A percentile compares a stretch with the other conserved stretches of the same genome.
These are phyloP conservation scores for Anodontia alba DNA, from an alignment of 2,888 invertebrate genomes.

Conservation along the genomic window DNA sequence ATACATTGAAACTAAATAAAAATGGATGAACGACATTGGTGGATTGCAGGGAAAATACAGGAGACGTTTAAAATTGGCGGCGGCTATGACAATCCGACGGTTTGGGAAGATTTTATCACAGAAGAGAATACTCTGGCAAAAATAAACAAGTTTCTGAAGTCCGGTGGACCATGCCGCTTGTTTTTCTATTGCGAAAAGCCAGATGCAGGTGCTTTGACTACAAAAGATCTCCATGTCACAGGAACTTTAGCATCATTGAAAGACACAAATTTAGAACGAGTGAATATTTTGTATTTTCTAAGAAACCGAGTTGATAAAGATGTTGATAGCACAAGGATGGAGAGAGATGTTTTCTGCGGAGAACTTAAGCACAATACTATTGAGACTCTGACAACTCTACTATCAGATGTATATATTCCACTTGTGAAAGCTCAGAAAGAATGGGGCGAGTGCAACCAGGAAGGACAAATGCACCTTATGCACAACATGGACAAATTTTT, in stretches of 20 bases:
- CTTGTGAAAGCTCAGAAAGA: conserved; percentile 81
- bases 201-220: conserved; percentile 74
- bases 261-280: conserved; percentile 78
- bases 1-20: too few species aligned
- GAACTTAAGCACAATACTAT: conserved; percentile 84
- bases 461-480: conserved; percentile 79
- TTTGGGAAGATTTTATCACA: conserved; percentile 83
- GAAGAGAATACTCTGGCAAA: conserved; percentile 79
- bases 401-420: conserved; percentile 84
- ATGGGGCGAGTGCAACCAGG: conserved; percentile 83
- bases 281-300: conserved; percentile 83
- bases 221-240: conserved; percentile 78
- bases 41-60: conserved; percentile 85
- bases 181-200: conserved; percentile 83
- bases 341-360: conserved; percentile 83
- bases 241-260: conserved; percentile 80
- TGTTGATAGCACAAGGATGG: conserved; percentile 81
- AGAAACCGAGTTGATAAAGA: conserved; percentile 80
- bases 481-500: conserved; percentile 82
- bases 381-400: conserved; percentile 79
- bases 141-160: conserved; percentile 82
- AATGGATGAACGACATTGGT: conserved; percentile 85
- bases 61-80: conserved; percentile 84
- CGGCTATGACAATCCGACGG: conserved; percentile 81
- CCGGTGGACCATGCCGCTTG: conserved; percentile 82